A percentile compares a stretch with the other conserved stretches of the same genome.
Evolutionary conservation across 2,113 vertebrate species (phyloP).

Genomic region (Dasyurus viverrinus): DNA sequence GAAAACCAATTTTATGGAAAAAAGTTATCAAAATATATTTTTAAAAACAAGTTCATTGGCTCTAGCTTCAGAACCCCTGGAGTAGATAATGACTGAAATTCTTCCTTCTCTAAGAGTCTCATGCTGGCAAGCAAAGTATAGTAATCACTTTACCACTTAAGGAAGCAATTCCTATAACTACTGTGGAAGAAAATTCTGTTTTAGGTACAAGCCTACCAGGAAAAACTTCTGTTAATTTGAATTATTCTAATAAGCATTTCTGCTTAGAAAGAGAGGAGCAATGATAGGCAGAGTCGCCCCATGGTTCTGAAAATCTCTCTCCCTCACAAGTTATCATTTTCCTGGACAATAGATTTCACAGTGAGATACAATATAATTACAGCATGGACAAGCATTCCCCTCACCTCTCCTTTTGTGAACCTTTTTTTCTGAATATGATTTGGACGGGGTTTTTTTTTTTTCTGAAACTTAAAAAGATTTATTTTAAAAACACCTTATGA

Average conservation of each 20-base stretch:
- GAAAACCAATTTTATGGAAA: background rate
- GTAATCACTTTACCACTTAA: background rate
- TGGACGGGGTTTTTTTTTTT: background rate
- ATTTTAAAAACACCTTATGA: background rate
- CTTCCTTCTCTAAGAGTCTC: background rate
- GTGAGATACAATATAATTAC: background rate
- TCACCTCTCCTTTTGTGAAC: background rate
- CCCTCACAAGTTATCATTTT: background rate
- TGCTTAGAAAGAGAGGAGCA: background rate
- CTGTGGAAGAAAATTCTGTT: background rate
- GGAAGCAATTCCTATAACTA: background rate
- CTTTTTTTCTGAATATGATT: background rate
- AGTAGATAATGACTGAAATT: background rate
- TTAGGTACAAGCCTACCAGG: background rate
- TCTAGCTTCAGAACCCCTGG: background rate
- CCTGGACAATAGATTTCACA: background rate
- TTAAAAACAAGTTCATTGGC: background rate
- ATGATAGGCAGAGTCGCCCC: background rate
- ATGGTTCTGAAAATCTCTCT: background rate
- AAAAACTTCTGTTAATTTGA: no score
- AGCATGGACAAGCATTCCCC: background rate
- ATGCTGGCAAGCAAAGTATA: background rate
- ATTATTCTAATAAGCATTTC: background rate
- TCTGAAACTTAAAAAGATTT: background rate
- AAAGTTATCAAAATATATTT: background rate